Conservation (phyloP, 2,888 invertebrate genomes). For the Gastrophysa polygoni region DNA sequence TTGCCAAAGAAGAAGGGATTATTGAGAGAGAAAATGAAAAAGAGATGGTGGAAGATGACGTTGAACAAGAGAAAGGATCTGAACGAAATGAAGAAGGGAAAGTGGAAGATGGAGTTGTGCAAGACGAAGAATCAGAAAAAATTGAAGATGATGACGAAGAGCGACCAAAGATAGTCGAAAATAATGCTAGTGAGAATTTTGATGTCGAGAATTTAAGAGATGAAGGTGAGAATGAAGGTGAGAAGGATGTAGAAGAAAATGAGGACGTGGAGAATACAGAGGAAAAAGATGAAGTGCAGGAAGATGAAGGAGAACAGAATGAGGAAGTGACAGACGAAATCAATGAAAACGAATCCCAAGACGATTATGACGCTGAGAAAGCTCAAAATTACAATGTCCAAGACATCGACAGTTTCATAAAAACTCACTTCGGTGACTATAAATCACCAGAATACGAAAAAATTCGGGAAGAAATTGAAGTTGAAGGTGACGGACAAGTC, state of each 20-base stretch:
- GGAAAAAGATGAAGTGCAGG: slow-evolving; percentile 12
- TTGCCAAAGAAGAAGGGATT: slow-evolving; percentile 6
- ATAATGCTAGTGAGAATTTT: slow-evolving; percentile 30
- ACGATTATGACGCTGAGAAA: slow-evolving; percentile 21
- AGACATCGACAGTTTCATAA: slow-evolving; percentile 33
- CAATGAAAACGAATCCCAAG: slow-evolving; percentile 20
- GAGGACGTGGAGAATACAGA: slow-evolving; percentile 1
- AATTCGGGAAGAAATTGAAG: slow-evolving; percentile 26
- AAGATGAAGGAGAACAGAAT: slow-evolving; percentile 23
- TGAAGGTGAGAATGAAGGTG: slow-evolving; percentile 15
- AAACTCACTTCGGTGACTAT: slow-evolving; percentile 28
- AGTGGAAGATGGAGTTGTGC: slow-evolving; percentile 13
- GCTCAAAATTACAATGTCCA: slow-evolving; percentile 27
- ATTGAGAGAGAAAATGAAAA: slow-evolving; percentile 16
- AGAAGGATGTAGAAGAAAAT: not conserved
- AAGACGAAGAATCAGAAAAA: slow-evolving; percentile 24
- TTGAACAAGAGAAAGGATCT: slow-evolving; percentile 23
- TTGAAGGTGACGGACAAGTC: slow-evolving; percentile 21
- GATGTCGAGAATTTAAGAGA: slow-evolving; percentile 28
- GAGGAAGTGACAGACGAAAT: too few relatives aligned
- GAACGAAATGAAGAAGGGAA: slow-evolving; percentile 22
- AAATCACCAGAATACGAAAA: slow-evolving; percentile 25
- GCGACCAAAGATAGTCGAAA: slow-evolving; percentile 18
- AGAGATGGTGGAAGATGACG: slow-evolving; percentile 17
- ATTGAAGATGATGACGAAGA: slow-evolving; percentile 17